Base-by-base conservation (phyloP, 2,113 vertebrate genomes). In the Hiodon alosoides region DNA sequence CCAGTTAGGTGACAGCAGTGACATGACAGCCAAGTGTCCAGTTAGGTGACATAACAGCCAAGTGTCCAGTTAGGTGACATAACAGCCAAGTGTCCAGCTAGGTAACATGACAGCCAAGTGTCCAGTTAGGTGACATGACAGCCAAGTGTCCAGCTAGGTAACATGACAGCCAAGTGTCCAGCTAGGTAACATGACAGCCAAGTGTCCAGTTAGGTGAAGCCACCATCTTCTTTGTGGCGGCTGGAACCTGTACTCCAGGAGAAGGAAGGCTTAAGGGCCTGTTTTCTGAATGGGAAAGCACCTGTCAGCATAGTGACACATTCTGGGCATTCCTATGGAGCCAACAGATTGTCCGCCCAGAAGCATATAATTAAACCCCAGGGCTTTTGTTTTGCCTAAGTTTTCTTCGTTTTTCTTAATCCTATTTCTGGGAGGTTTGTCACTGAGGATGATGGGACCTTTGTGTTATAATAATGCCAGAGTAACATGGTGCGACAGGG, bases 301-400 rank as follows among this genome's bases (percentile, higher is more conserved):
- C 78, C 78, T 82, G 81, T 80, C 81, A 78, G 74, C 78, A 76
- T 76, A 68, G 67, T 74, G 78, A 74, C 71, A 73, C 58, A 75
- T 77, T 75, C 70, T 76, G 68, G 53, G 73, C 52, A 76, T 75
- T 71, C 76, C 71, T 55, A 47, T 61, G 76, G 79, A 72, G 69
- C n/a, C 67, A 60, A 72, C 60, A 69, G 66, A 60, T 79, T 78
- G 60, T 76, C 75, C 68, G 14, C 54, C 64, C 50, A 65, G 72
- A 69, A 69, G 64, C n/a, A 67, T 67, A 64, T 82, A 80, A 82
- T 82, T 80, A 76, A 76, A 75, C 57, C 61, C 72, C 51, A n/a
- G 14, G 16, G 71, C 74, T 62, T 64, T 76, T 62, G 61, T 64
- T 71, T 74, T 67, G 55, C 72, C 46, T 69, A 46, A 52, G 55